Base-by-base conservation (phyloP, 2,888 invertebrate genomes). In the Tholera decimalis region DNA sequence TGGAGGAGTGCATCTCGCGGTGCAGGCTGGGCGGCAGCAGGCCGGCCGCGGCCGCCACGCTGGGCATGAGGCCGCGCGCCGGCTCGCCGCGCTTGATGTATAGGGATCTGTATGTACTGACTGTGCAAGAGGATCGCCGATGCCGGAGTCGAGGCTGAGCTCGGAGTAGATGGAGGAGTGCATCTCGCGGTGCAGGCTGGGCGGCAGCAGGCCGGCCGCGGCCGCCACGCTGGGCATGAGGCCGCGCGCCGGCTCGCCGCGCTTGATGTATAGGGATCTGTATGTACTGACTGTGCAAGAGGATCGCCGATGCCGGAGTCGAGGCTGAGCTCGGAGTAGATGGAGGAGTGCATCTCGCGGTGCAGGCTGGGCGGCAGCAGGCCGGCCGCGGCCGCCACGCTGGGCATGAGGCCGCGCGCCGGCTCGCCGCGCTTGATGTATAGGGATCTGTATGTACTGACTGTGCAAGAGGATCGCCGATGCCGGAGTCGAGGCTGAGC, bases 141-240 rank as follows among this genome's bases (percentile, higher is more conserved):
- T 98, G 71, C 98, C 98, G 13, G 98, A 98, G 92, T 98, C 98
- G 37, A 97, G 96, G 87, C 98, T 98, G 79, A 98, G 96, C 91
- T 98, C 98, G 0, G 98, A 98, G 92, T 97, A 98, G 82, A 98
- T 96, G 30, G 98, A 98, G 77, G 97, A 97, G 93, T 99, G 99
- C 88, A 99, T 96, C 95, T 99, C 99, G 24, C 98, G 97, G 59
- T 99, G 99, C 80, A 99, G 96, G 30, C 98, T 99, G 88, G 99
- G 98, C 53, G 96, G 96, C 79, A 97, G 96, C 64, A 95, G 91
- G 50, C 95, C 93, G 11, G 96, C 96, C 46, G 95, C 96, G 43
- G 96, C 96, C 18, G 96, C 96, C 82, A 97, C 95, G 56, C 97
- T 97, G 3, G 96, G 96, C 92, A 96, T 95, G 83, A 97, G 96